phyloP scores from a whole-genome alignment of 2,113 vertebrate genomes.

The Sapajus apella region DNA sequence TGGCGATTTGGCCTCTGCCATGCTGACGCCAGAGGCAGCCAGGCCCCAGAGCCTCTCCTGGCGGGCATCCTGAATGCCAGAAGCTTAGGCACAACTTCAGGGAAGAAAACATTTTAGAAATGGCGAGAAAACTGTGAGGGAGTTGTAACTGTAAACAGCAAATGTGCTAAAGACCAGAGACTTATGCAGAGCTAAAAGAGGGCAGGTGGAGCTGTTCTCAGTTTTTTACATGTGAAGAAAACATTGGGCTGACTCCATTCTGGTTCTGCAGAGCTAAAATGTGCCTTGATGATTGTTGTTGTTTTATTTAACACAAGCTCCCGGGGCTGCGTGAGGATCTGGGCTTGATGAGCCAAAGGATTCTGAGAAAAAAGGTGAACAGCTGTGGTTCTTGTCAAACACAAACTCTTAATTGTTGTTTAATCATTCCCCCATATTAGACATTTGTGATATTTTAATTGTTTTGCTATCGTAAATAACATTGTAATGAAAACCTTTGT shows the following conservation, averaged over 20 bases:
- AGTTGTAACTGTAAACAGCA: constrained; percentile 71
- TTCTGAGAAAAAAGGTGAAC: constrained; percentile 61
- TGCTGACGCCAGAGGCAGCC: not conserved
- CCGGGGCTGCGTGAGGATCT: constrained; percentile 60
- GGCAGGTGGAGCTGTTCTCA: constrained; percentile 77
- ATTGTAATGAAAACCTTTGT: not conserved
- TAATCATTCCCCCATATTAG: not conserved
- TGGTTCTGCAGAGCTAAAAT: not conserved
- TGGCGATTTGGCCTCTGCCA: constrained; percentile 60
- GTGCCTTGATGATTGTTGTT: constrained; percentile 24
- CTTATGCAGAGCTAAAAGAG: constrained; percentile 75
- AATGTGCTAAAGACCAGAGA: constrained; percentile 74
- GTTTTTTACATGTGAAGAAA: constrained; percentile 76
- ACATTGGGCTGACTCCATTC: constrained; percentile 73
- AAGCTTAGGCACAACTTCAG: constrained; percentile 67
- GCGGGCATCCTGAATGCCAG: constrained; percentile 49
- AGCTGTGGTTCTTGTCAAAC: constrained; percentile 61
- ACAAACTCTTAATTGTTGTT: constrained; percentile 12
- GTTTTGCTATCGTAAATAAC: not conserved
- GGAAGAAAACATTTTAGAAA: constrained; percentile 79
- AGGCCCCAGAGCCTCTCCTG: constrained; percentile 33
- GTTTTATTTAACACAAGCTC: constrained; percentile 57
- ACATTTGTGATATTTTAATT: constrained; percentile 17
- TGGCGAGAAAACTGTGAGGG: constrained; percentile 73
- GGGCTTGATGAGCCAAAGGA: constrained; percentile 50